Evolutionary conservation across 2,113 vertebrate genomes (phyloP), one percentile per base, ranked within the genome.

Genomic region (Menidia beryllina): DNA sequence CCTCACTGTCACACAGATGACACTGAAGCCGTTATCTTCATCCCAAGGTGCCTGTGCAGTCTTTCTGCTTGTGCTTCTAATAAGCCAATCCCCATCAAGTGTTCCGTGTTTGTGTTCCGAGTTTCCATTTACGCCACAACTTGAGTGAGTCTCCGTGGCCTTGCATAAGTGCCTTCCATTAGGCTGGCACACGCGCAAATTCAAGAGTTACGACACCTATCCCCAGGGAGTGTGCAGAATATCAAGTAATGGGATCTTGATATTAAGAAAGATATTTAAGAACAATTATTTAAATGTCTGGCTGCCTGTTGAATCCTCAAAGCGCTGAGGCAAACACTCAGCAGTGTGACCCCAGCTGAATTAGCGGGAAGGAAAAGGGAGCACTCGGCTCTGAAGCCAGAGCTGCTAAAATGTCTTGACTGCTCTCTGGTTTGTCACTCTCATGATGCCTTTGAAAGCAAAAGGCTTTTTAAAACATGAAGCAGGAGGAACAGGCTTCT

Each of bases 201-300:
- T 17, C 36, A 58, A 53, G 64, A 59, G 57, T 53, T 61, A 55
- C 59, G 21, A 51, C 34, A 45, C 72, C 79, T 69, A 20, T 75
- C 74, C 17, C 61, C 56, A 9, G 79, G n/a, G 65, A 75, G 81
- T 52, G 72, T 59, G 65, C 49, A 17, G 79, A 80, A 85, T 77
- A 73, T 67, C 68, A 82, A 88, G 82, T 85, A 86, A 91, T 83
- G 87, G 88, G 78, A 87, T 84, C 82, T 84, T 72, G 83, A 88
- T 88, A 83, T 86, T 82, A 88, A 88, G 82, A 75, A 86, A 89
- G 87, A 84, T 87, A 86, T 91, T 89, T 85, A 78, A 91, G 84
- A 89, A 91, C 87, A 91, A 88, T 91, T 91, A 91, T 89, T 88
- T 72, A 91, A 88, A 91, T 89, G 73, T 71, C 70, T 59, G 81